These are phyloP conservation scores for Tanypteryx hageni DNA, from an alignment of 2,888 invertebrate species.

Conservation along the genomic window DNA sequence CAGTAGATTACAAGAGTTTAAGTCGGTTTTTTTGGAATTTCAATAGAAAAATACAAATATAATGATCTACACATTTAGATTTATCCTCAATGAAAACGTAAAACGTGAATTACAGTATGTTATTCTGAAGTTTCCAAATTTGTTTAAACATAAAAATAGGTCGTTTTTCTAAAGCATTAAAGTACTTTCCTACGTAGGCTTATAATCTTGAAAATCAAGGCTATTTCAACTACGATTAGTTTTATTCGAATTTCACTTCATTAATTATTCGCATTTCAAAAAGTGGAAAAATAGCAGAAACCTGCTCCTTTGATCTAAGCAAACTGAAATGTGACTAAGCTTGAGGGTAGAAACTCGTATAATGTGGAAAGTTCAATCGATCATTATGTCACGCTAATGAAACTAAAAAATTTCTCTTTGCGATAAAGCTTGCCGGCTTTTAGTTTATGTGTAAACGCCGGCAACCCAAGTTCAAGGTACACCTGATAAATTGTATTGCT, in stretches of 20 bases:
- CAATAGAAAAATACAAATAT: too few species aligned
- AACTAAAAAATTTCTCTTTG: neutral
- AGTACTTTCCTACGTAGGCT: neutral
- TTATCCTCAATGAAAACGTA: too few species aligned
- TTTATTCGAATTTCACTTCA: neutral
- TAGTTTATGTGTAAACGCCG: neutral
- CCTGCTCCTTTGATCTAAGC: neutral
- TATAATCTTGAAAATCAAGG: neutral
- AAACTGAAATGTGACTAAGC: neutral
- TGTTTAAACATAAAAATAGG: too few species aligned
- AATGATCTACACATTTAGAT: too few species aligned
- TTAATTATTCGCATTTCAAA: neutral
- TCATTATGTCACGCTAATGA: conserved; percentile 1
- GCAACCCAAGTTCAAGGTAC: neutral
- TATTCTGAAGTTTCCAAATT: too few species aligned
- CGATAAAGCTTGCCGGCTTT: neutral
- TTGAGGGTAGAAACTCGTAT: neutral
- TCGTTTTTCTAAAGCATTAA: too few species aligned
- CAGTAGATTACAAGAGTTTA: too few species aligned
- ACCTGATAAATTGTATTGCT: too few species aligned
- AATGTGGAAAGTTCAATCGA: conserved; percentile 11
- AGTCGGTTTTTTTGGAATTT: too few species aligned
- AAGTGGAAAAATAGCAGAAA: neutral
- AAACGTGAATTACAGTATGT: too few species aligned
- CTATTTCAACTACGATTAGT: neutral